phyloP scores from a whole-genome alignment of 1,140 invertebrate species.

The Heliconius eleuchia region DNA sequence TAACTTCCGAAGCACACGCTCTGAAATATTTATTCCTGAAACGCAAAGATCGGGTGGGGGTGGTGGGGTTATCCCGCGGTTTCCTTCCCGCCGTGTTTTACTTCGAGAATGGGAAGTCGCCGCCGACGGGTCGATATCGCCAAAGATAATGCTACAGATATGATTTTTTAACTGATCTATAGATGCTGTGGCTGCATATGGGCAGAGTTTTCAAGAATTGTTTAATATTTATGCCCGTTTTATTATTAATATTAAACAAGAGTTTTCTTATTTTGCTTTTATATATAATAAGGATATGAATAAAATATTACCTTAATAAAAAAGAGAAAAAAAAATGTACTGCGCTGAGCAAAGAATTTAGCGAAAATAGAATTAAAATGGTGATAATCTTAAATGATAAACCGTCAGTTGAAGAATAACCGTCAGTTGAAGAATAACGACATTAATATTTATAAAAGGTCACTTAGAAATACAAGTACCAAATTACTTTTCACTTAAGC shows the following conservation, averaged over 20 bases:
- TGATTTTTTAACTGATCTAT: constrained; percentile 27
- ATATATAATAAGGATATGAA: too few relatives aligned
- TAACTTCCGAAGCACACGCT: constrained; percentile 80
- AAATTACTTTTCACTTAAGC: background rate
- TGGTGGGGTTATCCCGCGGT: constrained; percentile 75
- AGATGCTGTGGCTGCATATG: background rate
- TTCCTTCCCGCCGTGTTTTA: constrained; percentile 80
- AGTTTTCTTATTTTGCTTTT: too few relatives aligned
- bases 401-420: too few relatives aligned
- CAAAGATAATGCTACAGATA: constrained; percentile 68
- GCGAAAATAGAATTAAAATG: too few relatives aligned
- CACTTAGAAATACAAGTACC: background rate
- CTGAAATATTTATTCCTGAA: constrained; percentile 82
- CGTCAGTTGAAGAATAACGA: too few relatives aligned
- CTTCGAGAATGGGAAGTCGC: constrained; percentile 80
- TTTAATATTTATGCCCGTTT: background rate
- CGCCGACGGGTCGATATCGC: constrained; percentile 75
- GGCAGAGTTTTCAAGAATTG: background rate
- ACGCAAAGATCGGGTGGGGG: constrained; percentile 72
- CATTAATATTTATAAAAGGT: background rate
- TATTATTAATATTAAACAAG: too few relatives aligned
- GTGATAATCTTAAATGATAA: too few relatives aligned
- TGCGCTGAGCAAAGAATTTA: too few relatives aligned
- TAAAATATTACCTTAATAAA: too few relatives aligned
- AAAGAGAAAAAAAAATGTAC: too few relatives aligned